phyloP scores from a whole-genome alignment of 2,797 vertebrate species.

The Sebastes nivosus region DNA sequence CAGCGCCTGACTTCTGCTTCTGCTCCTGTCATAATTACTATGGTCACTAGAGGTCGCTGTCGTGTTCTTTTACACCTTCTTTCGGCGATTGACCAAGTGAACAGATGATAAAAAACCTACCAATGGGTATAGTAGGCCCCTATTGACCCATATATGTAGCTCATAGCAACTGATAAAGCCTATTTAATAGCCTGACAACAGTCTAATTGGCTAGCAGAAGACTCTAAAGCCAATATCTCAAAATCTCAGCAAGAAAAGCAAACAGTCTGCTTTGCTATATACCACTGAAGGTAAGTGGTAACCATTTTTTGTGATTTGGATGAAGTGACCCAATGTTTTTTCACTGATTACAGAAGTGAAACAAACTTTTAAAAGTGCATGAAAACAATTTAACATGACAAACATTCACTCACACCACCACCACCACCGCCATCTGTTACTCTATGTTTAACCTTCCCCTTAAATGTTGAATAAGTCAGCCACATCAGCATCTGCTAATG shows the following conservation, averaged over 20 bases:
- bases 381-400: neutral
- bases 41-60: too few relatives aligned
- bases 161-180: too few relatives aligned
- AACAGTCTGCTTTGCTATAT: neutral
- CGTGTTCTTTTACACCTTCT: too few relatives aligned
- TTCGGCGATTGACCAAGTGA: too few relatives aligned
- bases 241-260: neutral
- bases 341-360: neutral
- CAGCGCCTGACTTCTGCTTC: too few relatives aligned
- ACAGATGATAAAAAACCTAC: too few relatives aligned
- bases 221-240: neutral
- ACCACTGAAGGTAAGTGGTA: neutral
- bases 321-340: neutral
- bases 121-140: too few relatives aligned
- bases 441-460: slow-evolving; percentile 16
- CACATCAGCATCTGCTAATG: slow-evolving; percentile 15
- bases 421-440: neutral
- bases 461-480: slow-evolving; percentile 1
- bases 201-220: too few relatives aligned
- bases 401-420: neutral
- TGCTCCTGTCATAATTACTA: too few relatives aligned
- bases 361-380: neutral
- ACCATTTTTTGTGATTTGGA: neutral
- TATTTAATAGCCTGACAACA: too few relatives aligned
- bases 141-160: too few relatives aligned